These are phyloP conservation scores for Tyria jacobaeae DNA, from an alignment of 2,888 invertebrate genomes.

Conservation along the genomic window DNA sequence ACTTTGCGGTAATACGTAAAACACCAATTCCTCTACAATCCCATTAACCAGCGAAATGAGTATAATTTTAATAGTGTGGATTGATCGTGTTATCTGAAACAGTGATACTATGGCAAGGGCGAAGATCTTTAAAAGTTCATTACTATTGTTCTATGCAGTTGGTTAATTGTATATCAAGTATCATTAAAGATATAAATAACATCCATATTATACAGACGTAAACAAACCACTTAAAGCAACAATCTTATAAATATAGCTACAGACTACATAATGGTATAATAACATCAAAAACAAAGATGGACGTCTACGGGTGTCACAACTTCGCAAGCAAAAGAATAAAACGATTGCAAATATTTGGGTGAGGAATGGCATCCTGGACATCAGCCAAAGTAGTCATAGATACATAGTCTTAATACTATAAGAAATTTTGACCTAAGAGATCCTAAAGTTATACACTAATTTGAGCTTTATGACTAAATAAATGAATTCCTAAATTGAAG, in stretches of 20 bases:
- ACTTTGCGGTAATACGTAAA: too few species aligned
- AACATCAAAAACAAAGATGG: constrained; percentile 59
- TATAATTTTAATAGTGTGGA: too few species aligned
- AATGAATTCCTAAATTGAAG: constrained; percentile 19
- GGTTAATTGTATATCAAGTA: too few species aligned
- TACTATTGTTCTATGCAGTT: neutral
- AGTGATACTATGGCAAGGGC: too few species aligned
- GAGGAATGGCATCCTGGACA: constrained; percentile 71
- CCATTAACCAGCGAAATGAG: too few species aligned
- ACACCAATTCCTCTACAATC: too few species aligned
- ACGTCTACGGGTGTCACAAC: constrained; percentile 65
- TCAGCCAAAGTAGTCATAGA: constrained; percentile 62
- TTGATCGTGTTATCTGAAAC: too few species aligned
- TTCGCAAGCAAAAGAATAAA: constrained; percentile 68
- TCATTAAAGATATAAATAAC: neutral
- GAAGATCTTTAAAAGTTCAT: too few species aligned
- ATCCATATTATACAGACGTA: constrained; percentile 9
- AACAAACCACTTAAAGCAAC: constrained; percentile 21
- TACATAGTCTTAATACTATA: too few species aligned
- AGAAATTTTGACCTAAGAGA: constrained; percentile 41
- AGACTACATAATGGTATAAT: constrained; percentile 16
- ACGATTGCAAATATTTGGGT: constrained; percentile 70
- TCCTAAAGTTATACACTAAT: constrained; percentile 15
- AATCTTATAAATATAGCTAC: constrained; percentile 24
- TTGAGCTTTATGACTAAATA: neutral